Evolutionary conservation across 2,113 vertebrate genomes (phyloP).

Genomic region (Chlorocebus sabaeus): DNA sequence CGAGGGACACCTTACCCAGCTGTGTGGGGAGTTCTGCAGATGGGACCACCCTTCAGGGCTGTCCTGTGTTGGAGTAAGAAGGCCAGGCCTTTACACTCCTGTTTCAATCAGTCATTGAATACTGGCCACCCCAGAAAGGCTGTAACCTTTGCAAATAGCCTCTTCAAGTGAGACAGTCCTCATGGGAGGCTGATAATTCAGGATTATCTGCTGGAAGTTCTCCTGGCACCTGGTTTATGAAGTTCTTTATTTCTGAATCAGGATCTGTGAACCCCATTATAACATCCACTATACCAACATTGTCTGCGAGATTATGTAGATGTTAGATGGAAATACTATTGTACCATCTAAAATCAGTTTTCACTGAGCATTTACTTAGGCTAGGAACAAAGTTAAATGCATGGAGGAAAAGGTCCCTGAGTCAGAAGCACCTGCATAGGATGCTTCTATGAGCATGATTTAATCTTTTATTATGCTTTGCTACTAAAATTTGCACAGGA

Average conservation of each 20-base stretch:
- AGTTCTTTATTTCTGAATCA: not conserved
- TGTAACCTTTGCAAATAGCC: not conserved
- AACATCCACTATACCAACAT: fast-evolving
- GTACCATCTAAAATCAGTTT: not conserved
- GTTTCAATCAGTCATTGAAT: not conserved
- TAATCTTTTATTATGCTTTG: not conserved
- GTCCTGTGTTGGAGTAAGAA: fast-evolving
- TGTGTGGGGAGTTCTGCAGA: not conserved
- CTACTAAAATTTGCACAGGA: not conserved
- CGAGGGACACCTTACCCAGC: fast-evolving
- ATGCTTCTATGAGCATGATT: not conserved
- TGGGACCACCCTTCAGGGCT: fast-evolving
- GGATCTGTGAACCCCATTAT: not conserved
- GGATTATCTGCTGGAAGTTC: fast-evolving
- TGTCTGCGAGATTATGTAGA: not conserved
- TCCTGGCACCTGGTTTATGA: not conserved
- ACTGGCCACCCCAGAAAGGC: not conserved
- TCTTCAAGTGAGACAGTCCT: not conserved
- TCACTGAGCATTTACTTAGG: not conserved
- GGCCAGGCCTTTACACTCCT: not conserved
- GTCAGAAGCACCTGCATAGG: not conserved
- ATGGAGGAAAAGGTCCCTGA: not conserved
- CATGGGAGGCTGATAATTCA: not conserved
- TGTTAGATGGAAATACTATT: not conserved
- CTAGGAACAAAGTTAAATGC: not conserved